Base-by-base conservation (phyloP, 2,797 vertebrate species). In the Heteromormyrus szaboi region DNA sequence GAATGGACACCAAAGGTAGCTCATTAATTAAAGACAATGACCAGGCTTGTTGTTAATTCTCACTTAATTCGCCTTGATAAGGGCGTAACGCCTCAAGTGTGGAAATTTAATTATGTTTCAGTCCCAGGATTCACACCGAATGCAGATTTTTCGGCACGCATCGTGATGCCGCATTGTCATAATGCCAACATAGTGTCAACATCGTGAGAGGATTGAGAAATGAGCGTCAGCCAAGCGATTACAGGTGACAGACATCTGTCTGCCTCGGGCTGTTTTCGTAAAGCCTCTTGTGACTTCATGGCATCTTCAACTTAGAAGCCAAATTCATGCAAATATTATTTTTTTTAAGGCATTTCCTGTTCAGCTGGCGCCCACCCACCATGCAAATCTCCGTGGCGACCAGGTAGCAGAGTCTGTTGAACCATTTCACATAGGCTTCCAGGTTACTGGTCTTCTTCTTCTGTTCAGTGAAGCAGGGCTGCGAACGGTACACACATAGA, bases 381-480 rank as follows among this genome's bases (percentile, higher is more conserved):
- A 98, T 96, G 91, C 98, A 99, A 91, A 98, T 98, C 95, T 98
- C 98, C 0, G 98, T 99, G 0, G 98, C 98, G 59, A 98, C 97
- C 0, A 99, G 95, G 93, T 96, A 99, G 91, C 97, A 98, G 90
- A 98, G 95, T 46, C 98, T 95, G 90, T 98, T 99, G 95, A 98
- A 98, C 98, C 98, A 99, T 90, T 96, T 98, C 88, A 99, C 94
- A 0, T 99, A 98, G 17, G 97, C 97, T 91, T 99, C 98, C 12
- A 99, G 96, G 93, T 98, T 98, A 88, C 94, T 97, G 0, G 96
- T 96, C 93, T 97, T 97, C 90, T 97, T 96, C 92, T 96, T 96
- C 44, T 95, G 93, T 6, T 95, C 94, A 48, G 89, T 92, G 93
- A 96, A 96, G 90, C 95, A 93, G 81, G 94, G 92, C 95, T 95